Base-by-base conservation (phyloP, 2,888 invertebrate genomes). In the Sphaerophoria taeniata region DNA sequence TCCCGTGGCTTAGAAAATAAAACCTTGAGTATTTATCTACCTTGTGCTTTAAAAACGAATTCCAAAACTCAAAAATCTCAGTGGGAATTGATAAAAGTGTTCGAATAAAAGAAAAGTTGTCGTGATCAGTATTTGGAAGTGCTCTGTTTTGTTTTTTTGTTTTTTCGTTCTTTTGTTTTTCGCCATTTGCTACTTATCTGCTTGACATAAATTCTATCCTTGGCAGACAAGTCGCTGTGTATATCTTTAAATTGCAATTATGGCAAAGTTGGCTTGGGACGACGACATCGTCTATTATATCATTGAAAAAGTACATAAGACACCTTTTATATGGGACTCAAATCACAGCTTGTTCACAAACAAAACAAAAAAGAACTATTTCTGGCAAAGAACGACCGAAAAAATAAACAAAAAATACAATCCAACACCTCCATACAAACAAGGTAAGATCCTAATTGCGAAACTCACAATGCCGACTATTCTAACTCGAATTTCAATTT, bases 301-400 rank as follows among this genome's bases (percentile, higher is more conserved):
- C 3, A 53, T 69, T 53, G 53, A 69, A 69, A 53, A 69, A 53
- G 69, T 69, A 7, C 53, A 53, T 7, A 69, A 53, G n/a, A 6
- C 31, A 7, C 53, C 51, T 4, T 55, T 33, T 14, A 69, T 69
- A 24, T 69, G 69, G 55, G 53, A 65, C 7, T 0, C 9, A 9
- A 9, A 14, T 6, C 33, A 36, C 39, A 45, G 11, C 12, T 43
- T 43, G 11, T 43, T 6, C 43, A 43, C 9, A 43, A 43, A 43
- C 12, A 43, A 12, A 11, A 6, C 45, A 0, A 33, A 56, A 56
- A 70, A 56, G 11, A 43, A 56, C 45, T 43, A 43, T 7, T 69
- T 69, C 43, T 69, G 69, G 69, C 4, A 45, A n/a, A 24, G 11
- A 45, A 45, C 24, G 0, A 43, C 16, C 1, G 33, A 49, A 7